Percentiles rank a stretch among this genome's conserved stretches.
phyloP scores from a whole-genome alignment of 1,140 invertebrate genomes.

The Drosophila bocqueti region DNA sequence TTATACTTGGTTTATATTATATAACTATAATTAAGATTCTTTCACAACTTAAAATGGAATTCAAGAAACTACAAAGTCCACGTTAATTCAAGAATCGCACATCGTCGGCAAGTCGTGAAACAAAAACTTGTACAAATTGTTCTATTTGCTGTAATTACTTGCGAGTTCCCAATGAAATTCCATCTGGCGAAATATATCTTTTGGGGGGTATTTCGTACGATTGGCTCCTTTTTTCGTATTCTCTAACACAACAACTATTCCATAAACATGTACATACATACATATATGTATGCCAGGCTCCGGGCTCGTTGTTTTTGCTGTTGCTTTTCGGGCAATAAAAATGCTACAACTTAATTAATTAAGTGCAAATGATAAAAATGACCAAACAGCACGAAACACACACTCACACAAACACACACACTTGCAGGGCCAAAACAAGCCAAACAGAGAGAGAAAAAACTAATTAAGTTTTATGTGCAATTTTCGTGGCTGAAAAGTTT shows the following conservation, averaged over 20 bases:
- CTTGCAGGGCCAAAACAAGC: slow-evolving; percentile 18
- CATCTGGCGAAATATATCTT: slow-evolving; percentile 7
- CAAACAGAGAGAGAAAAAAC: slow-evolving; percentile 65
- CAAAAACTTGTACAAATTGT: neutral
- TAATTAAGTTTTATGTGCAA: slow-evolving; percentile 84
- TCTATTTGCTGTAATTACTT: slow-evolving; percentile 17
- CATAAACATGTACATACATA: slow-evolving; percentile 25
- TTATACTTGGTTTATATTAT: no score
- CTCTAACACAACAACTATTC: slow-evolving; percentile 29
- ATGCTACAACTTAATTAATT: slow-evolving; percentile 82
- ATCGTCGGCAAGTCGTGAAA: neutral
- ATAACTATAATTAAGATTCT: neutral
- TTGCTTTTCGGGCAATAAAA: slow-evolving; percentile 74
- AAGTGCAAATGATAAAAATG: slow-evolving; percentile 84
- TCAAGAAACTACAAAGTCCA: neutral
- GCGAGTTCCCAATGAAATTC: slow-evolving; percentile 25
- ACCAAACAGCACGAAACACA: slow-evolving; percentile 70
- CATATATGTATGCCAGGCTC: slow-evolving; percentile 9
- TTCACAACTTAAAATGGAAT: neutral
- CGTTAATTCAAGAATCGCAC: neutral
- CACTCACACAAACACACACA: slow-evolving; percentile 34
- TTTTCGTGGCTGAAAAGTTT: slow-evolving; percentile 82
- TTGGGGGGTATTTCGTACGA: slow-evolving; percentile 5
- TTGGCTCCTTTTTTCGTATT: slow-evolving; percentile 40
- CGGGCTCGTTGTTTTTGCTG: slow-evolving; percentile 27